Evolutionary conservation across 2,113 vertebrate species (phyloP), one percentile per base, ranked within the genome.

Genomic region (Varanus komodoensis): DNA sequence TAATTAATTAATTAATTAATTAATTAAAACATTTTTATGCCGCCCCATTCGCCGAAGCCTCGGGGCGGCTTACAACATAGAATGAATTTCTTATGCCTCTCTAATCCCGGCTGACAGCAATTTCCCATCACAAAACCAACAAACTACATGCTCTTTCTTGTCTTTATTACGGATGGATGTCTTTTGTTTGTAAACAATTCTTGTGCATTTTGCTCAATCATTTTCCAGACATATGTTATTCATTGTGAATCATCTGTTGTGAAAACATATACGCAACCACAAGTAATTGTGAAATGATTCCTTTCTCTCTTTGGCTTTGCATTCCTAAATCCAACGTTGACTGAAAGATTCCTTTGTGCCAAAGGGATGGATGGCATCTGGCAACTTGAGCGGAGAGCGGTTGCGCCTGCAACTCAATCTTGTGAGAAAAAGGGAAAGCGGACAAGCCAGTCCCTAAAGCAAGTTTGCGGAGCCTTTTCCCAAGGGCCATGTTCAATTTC

Each of bases 151-250:
- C 21, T 17, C n/a, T 19, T 1, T 68, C 29, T 84, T 90, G 84
- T 71, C 50, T 0, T 95, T 71, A 78, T 4, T 75, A 75, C 9
- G 32, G 69, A 4, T 34, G 17, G 64, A 54, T 38, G 52, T 15
- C 1, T n/a, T 89, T 87, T 82, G 75, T 84, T 93, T 89, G 71
- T 87, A 94, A 94, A 90, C 71, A 91, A 92, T 92, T 93, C 84
- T 44, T 91, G 90, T 50, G 34, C 54, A 57, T 93, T 93, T 90
- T 61, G 32, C 67, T 87, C 87, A 89, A 83, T 61, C 78, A 38
- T 71, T 64, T 89, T 89, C 73, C 91, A 91, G 88, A 74, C 82
- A 52, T 0, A 82, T 50, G 21, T 69, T 87, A 81, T 85, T 85
- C 50, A 68, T 89, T 78, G 44, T 0, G 77, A 91, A 50, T 11